phyloP scores from a whole-genome alignment of 2,797 vertebrate species.

The Gymnodraco acuticeps region DNA sequence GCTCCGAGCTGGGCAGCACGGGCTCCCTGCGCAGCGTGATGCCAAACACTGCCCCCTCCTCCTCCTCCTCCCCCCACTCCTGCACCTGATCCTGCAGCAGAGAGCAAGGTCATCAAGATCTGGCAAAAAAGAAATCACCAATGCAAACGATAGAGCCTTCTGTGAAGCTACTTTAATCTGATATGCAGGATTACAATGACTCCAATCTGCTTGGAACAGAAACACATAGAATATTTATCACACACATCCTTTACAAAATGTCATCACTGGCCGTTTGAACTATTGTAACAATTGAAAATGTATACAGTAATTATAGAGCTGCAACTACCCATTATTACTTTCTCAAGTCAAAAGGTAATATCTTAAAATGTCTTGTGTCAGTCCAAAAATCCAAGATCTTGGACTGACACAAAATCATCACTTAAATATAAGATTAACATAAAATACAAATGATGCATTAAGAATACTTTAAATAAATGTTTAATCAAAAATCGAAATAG shows the following conservation, averaged over 20 bases:
- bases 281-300: neutral
- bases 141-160: neutral
- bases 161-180: neutral
- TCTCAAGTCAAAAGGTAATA: too few species aligned
- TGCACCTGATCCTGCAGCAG: constrained; percentile 87
- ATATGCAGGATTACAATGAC: neutral
- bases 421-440: too few species aligned
- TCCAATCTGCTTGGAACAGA: neutral
- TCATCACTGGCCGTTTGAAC: neutral
- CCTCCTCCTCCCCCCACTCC: constrained; percentile 92
- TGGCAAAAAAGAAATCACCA: neutral
- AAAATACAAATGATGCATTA: too few species aligned
- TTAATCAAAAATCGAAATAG: too few species aligned
- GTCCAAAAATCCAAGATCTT: too few species aligned
- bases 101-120: constrained; percentile 40
- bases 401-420: too few species aligned
- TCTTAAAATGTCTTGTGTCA: too few species aligned
- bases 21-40: constrained; percentile 87
- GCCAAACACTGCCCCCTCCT: constrained; percentile 89
- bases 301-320: neutral
- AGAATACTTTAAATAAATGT: too few species aligned
- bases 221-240: neutral
- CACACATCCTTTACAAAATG: neutral
- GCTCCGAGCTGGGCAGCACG: constrained; percentile 60
- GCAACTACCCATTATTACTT: too few species aligned